Conservation (phyloP, 2,888 invertebrate species). For the Dicyrtomina minuta region DNA sequence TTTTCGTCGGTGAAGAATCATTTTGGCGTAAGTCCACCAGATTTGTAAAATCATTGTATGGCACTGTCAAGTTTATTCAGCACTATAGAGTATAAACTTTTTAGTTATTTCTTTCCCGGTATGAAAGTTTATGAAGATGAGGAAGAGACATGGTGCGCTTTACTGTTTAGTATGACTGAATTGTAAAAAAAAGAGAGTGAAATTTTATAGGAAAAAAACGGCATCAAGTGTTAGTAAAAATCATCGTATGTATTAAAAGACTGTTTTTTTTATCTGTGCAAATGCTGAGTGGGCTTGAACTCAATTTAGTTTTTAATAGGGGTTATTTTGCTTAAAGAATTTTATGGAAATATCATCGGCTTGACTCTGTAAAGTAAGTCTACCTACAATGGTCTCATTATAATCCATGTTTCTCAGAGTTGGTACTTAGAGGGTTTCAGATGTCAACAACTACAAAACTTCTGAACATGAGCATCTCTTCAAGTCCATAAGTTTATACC, state of each 20-base stretch:
- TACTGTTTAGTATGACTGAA: neutral
- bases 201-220: neutral
- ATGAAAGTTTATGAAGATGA: neutral
- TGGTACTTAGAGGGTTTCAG: neutral
- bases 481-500: neutral
- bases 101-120: no score
- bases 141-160: neutral
- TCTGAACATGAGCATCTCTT: conserved; percentile 1
- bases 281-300: conserved; percentile 27
- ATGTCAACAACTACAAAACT: conserved; percentile 4
- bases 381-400: conserved; percentile 3
- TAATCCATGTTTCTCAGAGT: conserved; percentile 3
- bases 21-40: no score
- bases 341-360: conserved; percentile 30
- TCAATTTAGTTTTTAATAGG: conserved; percentile 37
- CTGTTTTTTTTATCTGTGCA: conserved; percentile 24
- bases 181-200: neutral
- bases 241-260: neutral
- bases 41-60: no score
- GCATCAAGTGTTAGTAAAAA: neutral
- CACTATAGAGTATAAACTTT: no score
- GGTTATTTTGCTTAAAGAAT: conserved; percentile 21
- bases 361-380: neutral
- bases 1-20: no score
- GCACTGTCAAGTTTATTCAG: no score